Percentiles rank a stretch among this genome's conserved stretches.
Evolutionary conservation across 2,888 invertebrate genomes (phyloP).

Genomic region (Apamea epomidion): DNA sequence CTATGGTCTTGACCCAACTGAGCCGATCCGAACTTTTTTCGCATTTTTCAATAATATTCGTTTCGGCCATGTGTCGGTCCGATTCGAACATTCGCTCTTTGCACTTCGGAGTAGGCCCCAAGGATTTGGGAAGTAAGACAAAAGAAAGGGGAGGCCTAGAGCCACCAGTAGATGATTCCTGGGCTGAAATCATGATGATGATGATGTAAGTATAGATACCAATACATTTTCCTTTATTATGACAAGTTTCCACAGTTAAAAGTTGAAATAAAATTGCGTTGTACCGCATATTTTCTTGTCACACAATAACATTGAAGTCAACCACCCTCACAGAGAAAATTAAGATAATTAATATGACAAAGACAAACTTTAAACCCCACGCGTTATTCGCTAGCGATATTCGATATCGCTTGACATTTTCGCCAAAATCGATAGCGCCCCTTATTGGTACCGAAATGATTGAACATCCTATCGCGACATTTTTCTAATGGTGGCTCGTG

Average conservation of each 20-base stretch:
- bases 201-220: neutral
- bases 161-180: no score
- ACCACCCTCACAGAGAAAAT: slow-evolving; percentile 15
- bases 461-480: slow-evolving; percentile 91
- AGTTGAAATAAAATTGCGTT: neutral
- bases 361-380: slow-evolving; percentile 70
- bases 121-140: no score
- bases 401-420: slow-evolving; percentile 88
- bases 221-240: neutral
- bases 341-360: slow-evolving; percentile 56
- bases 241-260: neutral
- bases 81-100: no score
- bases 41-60: no score
- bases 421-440: slow-evolving; percentile 89
- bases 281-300: neutral
- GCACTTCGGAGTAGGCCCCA: no score
- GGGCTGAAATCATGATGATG: no score
- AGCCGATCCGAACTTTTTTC: no score
- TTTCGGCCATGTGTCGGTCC: no score
- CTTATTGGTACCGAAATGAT: slow-evolving; percentile 90
- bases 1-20: no score
- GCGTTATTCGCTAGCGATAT: slow-evolving; percentile 77
- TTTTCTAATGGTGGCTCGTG: slow-evolving; percentile 89
- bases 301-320: slow-evolving; percentile 16
- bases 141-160: no score